Base-by-base conservation (phyloP, 2,113 vertebrate species). In the Xenopus borealis region DNA sequence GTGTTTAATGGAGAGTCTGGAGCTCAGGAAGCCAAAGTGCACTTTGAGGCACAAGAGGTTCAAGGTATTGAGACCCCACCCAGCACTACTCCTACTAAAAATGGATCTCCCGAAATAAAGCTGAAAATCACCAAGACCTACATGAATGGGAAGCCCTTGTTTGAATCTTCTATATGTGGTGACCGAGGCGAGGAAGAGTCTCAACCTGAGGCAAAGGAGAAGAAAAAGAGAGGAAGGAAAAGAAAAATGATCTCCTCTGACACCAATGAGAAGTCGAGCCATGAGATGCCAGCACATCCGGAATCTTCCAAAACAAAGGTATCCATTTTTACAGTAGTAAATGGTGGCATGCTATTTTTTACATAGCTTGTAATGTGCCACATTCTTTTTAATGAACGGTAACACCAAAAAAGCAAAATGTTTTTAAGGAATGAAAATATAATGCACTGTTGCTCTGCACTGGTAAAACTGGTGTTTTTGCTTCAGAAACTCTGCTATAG, bases 71-170 rank as follows among this genome's bases (percentile, higher is more conserved):
- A 91, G 72, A 91, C 93, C 7, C 93, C 93, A 12, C 89, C 75
- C 50, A 89, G 71, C 85, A 90, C 72, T 79, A 94, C 81, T 78
- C 92, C 84, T 81, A 88, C 89, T 82, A 95, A 94, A 80, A 89
- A 94, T 53, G 89, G 89, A 72, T 89, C 93, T 75, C 94, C 94
- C 0, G 95, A 97, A 72, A 92, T 97, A 33, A 94, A 96, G 78
- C 90, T 94, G 79, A 94, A 93, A 71, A 92, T 99, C 83, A 98
- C 95, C 63, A 94, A 96, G 81, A 94, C 92, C 61, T 93, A 97
- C 68, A 89, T 94, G 87, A 94, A 94, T 10, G 88, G 88, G 78
- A 95, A 93, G 20, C 91, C 93, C 47, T 85, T 86, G 3, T 94
- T 96, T 16, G 94, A 96, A 9, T 93, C 93, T 10, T 93, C 91